Base-by-base conservation (phyloP, 2,113 vertebrate genomes). In the Lichenostomus cassidix region DNA sequence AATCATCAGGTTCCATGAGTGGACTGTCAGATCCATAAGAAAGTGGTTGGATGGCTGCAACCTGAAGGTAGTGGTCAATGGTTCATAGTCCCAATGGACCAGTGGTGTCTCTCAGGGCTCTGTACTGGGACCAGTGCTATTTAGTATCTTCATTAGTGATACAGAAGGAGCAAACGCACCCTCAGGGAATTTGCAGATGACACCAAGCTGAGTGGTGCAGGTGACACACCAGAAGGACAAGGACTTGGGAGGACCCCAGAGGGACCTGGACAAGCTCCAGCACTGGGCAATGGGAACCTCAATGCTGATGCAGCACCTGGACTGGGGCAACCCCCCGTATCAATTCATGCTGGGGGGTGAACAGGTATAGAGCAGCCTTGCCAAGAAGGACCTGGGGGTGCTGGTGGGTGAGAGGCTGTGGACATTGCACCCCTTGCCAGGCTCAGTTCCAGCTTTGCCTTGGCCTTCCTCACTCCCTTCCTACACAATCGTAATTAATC, bases 271-370 rank as follows among this genome's bases (percentile, higher is more conserved):
- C 9, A 37, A 22, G 37, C 18, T 37, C 0, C 0, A 37, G 39
- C 11, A 42, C 12, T 42, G 37, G 37, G 37, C 37, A 37, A 37
- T 42, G 41, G 41, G 41, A 42, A 42, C 11, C 41, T 15, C 41
- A 42, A 42, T 42, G 41, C 41, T 42, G 41, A 15, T 12, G 41
- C 15, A 15, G 41, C 41, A 42, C 41, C 41, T 42, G 41, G 46
- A 44, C 0, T 23, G 55, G 28, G 55, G 22, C 33, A 69, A 15
- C 1, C 18, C 7, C 21, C 0, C 0, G 14, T 18, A 44, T 60
- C 28, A 29, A 17, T 25, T 12, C 65, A 41, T 65, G 49, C 85
- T 64, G 20, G 17, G 12, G 33, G 15, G 4, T 23, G 64, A 24
- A n/a, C 49, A 47, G 28, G 29, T 9, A 20, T 29, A 47, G 20